These are phyloP conservation scores for Microctenopoma steveboyesi DNA, from an alignment of 2,797 vertebrate genomes.

Conservation along the genomic window DNA sequence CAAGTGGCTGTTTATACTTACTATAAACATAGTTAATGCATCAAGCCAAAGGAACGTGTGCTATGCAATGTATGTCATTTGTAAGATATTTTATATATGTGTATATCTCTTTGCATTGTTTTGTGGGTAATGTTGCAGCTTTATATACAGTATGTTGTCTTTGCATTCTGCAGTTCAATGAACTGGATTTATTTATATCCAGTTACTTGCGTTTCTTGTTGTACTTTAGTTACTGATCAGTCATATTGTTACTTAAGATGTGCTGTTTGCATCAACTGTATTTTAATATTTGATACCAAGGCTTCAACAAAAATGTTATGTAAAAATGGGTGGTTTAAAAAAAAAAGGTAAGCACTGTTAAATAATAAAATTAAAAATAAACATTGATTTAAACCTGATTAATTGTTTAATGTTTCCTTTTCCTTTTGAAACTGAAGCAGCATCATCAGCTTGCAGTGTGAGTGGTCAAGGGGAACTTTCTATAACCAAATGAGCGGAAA, in stretches of 20 bases:
- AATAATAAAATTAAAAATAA: slow-evolving; percentile 20
- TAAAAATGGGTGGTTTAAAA: slow-evolving; percentile 73
- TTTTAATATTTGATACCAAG: slow-evolving; percentile 66
- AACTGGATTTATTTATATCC: slow-evolving; percentile 27
- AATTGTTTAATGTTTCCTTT: neutral
- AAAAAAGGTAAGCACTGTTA: slow-evolving; percentile 49
- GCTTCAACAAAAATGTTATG: slow-evolving; percentile 48
- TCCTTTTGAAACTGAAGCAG: too few relatives aligned
- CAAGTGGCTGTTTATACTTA: neutral
- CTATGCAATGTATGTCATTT: slow-evolving; percentile 8
- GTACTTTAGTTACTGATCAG: slow-evolving; percentile 10
- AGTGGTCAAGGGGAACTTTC: too few relatives aligned
- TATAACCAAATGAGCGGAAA: too few relatives aligned
- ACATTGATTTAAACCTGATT: neutral
- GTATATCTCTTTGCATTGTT: slow-evolving; percentile 17
- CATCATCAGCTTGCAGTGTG: too few relatives aligned
- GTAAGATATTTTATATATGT: slow-evolving; percentile 38
- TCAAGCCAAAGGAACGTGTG: slow-evolving; percentile 51
- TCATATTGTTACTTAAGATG: slow-evolving; percentile 26
- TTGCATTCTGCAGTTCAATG: slow-evolving; percentile 23
- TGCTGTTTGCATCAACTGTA: slow-evolving; percentile 17
- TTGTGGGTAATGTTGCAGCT: slow-evolving; percentile 47
- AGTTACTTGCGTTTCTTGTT: slow-evolving; percentile 6
- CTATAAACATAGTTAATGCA: slow-evolving; percentile 4
- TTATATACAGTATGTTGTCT: neutral